phyloP scores from a whole-genome alignment of 2,797 vertebrate genomes.

The Acropternis orthonyx region DNA sequence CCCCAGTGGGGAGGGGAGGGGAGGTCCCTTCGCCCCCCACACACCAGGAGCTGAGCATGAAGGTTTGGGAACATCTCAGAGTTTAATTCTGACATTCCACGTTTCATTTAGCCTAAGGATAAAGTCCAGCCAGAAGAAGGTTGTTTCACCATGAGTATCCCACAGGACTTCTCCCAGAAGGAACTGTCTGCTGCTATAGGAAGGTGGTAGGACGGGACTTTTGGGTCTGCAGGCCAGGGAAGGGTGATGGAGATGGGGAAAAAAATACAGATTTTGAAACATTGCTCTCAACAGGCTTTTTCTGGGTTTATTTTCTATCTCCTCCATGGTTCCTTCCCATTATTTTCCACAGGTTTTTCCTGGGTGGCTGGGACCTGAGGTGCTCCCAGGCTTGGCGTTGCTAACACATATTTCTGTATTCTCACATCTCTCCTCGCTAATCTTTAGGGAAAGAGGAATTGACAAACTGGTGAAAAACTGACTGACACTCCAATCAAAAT shows the following conservation, averaged over 20 bases:
- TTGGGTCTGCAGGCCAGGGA: not conserved
- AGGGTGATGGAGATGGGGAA: not conserved
- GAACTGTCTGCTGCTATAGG: fast-evolving
- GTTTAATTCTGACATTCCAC: not conserved
- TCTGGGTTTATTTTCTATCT: not conserved
- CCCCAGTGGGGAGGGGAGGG: fast-evolving
- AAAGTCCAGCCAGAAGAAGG: not conserved
- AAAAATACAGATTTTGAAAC: not conserved
- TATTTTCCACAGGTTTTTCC: not conserved
- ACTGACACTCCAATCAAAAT: slow-evolving; percentile 25
- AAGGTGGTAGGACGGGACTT: fast-evolving
- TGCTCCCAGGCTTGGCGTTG: fast-evolving
- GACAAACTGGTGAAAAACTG: not conserved
- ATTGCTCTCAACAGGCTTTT: not conserved
- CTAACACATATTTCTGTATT: not conserved
- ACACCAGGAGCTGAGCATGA: not conserved
- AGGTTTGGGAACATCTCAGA: not conserved
- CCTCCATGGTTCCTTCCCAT: not conserved
- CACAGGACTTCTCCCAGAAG: fast-evolving
- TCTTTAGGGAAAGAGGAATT: slow-evolving; percentile 23
- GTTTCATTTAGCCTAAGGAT: not conserved
- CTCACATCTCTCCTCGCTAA: not conserved
- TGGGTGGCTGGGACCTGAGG: not conserved
- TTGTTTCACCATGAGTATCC: not conserved
- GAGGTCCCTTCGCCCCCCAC: not conserved